Base-by-base conservation (phyloP, 1,140 invertebrate species). In the Anastrepha obliqua region DNA sequence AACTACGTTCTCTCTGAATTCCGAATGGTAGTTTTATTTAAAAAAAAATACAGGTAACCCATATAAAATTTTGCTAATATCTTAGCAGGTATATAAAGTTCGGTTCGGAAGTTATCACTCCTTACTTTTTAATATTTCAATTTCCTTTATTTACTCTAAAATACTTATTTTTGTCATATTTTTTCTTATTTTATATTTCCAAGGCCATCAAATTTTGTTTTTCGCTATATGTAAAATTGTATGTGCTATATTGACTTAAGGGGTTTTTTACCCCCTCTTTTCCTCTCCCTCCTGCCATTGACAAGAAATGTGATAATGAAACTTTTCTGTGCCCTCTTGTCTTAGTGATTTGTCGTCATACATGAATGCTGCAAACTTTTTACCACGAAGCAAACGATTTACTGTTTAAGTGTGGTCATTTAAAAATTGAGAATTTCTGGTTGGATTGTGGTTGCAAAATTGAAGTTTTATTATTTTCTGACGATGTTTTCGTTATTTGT, bases 301-400 rank as follows among this genome's bases (percentile, higher is more conserved):
- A 11, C 29, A 29, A 3, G 3, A 8, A 67, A 67, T 29, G 39
- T 47, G 29, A 44, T 15, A n/a, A 74, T 9, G 39, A 74, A 42
- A n/a, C 13, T n/a, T 47, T 3, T 17, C 42, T 17, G 67, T 47
- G 3, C 42, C 17, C 2, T 74, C 5, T 47, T 15, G 42, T 15
- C 64, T 67, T 67, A 9, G 29, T 39, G 20, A 6, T 11, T 67
- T 67, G 39, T 67, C 13, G 29, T 29, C 29, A 2, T 13, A 42
- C 6, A 67, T 42, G 15, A 17, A 17, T 44, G 47, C 15, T 15
- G 20, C 42, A 81, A 81, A 81, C 74, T 81, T 81, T 55, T 51
- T 6, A 20, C 74, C 74, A 81, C 74, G 55, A 81, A 81, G 74
- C 51, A 81, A 81, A 81, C 74, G 74, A 81, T 81, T 81, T 81